Conservation (phyloP, 2,888 invertebrate species). For the Dynastes hyllus region DNA sequence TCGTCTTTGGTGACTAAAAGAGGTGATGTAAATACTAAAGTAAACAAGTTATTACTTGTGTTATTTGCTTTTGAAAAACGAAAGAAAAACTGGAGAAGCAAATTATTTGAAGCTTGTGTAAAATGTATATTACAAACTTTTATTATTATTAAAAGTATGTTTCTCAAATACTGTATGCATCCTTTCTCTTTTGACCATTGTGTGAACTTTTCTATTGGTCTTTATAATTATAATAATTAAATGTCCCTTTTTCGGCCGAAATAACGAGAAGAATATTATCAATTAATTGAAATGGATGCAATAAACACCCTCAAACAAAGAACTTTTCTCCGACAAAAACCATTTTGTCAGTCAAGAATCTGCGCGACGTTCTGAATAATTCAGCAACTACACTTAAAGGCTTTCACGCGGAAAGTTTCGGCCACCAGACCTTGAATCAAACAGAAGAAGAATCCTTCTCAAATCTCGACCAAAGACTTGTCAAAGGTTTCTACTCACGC, state of each 20-base stretch:
- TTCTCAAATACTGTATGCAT: too few relatives aligned
- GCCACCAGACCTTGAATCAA: background rate
- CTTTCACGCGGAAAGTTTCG: background rate
- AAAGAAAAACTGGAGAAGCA: too few relatives aligned
- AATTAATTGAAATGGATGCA: background rate
- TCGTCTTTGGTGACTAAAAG: too few relatives aligned
- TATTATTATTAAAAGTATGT: too few relatives aligned
- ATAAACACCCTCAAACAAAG: background rate
- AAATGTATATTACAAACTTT: too few relatives aligned
- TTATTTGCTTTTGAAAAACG: too few relatives aligned
- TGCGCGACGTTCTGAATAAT: background rate
- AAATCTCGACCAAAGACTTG: constrained; percentile 35
- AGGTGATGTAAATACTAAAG: too few relatives aligned
- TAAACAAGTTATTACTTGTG: too few relatives aligned
- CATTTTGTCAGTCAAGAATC: background rate
- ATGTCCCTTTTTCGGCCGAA: background rate
- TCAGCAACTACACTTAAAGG: background rate
- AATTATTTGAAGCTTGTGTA: too few relatives aligned
- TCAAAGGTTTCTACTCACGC: constrained; percentile 38
- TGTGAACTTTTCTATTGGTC: too few relatives aligned
- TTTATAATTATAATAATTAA: too few relatives aligned
- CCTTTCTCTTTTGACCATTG: too few relatives aligned
- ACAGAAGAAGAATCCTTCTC: constrained; percentile 27
- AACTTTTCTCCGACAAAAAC: background rate
- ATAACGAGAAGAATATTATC: background rate